Evolutionary conservation across 1,140 invertebrate species (phyloP), one percentile per base, ranked within the genome.

Genomic region (Liolophura sinensis): DNA sequence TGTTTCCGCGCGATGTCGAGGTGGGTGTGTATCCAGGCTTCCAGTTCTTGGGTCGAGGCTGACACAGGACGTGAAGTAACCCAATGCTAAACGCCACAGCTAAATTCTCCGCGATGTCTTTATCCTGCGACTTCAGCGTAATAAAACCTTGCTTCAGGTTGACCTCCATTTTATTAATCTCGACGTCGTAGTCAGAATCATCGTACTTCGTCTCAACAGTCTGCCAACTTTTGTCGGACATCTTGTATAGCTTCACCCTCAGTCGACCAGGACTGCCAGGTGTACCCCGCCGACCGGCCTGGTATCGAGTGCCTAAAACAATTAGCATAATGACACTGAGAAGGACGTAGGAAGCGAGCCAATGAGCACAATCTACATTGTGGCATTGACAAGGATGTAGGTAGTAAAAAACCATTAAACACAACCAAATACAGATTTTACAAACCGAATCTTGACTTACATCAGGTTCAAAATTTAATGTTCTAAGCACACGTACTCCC

Each of bases 61-160:
- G 78, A 60, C 78, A 80, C 5, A 83, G 70, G 16, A 81, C 79
- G 68, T 82, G 78, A 0, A 83, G 73, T 46, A 83, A 67, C 11
- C 78, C 76, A 6, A 81, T 65, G 51, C 63, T 68, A 48, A 82
- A 79, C 16, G 74, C 67, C 50, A 82, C 47, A 24, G 74, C 78
- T 7, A 83, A 59, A 57, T 78, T 71, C 65, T 83, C 79, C 0
- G 75, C 76, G 4, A 80, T 68, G 22, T 79, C 73, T 47, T 76
- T 3, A 9, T 40, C 31, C 3, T 40, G 31, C 9, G 31, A 40
- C 31, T 40, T 40, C 9, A 40, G 31, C 9, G 31, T 40, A 5
- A 40, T 40, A 40, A 3, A 40, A 5, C 69, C 71, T 20, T 57
- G 24, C 55, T 70, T 64, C 20, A 74, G 59, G 52, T 73, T 58